These are phyloP conservation scores for Cylindroiulus punctatus DNA, from an alignment of 2,888 invertebrate species.

Conservation along the genomic window DNA sequence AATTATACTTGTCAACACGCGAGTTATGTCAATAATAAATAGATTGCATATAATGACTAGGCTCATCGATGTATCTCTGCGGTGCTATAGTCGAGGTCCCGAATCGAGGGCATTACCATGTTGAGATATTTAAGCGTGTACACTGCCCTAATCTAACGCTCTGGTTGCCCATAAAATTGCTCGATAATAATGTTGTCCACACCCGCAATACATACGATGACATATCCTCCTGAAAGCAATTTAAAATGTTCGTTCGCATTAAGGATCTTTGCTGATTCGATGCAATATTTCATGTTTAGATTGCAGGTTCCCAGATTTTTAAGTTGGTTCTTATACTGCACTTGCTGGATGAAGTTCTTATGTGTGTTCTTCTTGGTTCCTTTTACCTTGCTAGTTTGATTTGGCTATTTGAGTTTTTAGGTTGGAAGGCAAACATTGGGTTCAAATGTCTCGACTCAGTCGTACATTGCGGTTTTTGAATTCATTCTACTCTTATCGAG, in stretches of 20 bases:
- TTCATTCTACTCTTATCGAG: neutral
- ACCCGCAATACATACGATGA: neutral
- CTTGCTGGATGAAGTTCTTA: neutral
- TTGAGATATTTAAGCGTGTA: neutral
- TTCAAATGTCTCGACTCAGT: neutral
- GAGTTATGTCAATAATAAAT: constrained; percentile 43
- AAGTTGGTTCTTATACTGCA: neutral
- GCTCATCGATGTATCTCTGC: neutral
- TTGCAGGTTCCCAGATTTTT: neutral
- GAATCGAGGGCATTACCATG: neutral
- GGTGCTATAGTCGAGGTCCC: neutral
- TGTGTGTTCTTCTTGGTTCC: neutral
- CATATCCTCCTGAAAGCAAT: neutral
- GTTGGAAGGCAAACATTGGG: too few species aligned
- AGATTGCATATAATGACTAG: constrained; percentile 23
- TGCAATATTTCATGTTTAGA: neutral
- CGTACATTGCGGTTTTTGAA: neutral
- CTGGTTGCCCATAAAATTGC: neutral
- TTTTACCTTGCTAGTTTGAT: neutral
- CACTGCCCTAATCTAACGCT: neutral
- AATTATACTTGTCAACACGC: constrained; percentile 38
- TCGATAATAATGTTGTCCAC: neutral
- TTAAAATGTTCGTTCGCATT: neutral
- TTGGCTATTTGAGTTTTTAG: neutral
- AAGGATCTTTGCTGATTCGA: neutral